Conservation (phyloP, 2,888 invertebrate genomes). For the Drosophila barbarae region DNA sequence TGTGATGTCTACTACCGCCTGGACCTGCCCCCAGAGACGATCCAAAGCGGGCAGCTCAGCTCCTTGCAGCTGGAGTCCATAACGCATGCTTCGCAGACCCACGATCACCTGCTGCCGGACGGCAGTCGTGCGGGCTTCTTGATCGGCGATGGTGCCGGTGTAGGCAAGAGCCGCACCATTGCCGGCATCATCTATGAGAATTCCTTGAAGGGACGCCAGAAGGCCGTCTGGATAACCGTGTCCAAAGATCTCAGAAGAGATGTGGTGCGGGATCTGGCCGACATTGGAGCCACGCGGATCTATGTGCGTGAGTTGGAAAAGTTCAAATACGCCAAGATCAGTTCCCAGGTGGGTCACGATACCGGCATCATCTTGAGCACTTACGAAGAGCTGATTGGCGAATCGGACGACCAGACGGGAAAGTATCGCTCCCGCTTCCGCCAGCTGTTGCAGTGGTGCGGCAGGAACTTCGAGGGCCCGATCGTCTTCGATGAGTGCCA, state of each 20-base stretch:
- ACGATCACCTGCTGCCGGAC: slow-evolving; percentile 93
- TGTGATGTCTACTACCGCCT: slow-evolving; percentile 94
- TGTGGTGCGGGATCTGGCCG: slow-evolving; percentile 95
- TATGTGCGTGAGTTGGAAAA: slow-evolving; percentile 94
- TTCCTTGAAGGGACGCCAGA: slow-evolving; percentile 93
- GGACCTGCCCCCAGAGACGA: slow-evolving; percentile 90
- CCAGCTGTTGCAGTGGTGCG: slow-evolving; percentile 98
- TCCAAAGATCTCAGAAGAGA: slow-evolving; percentile 99
- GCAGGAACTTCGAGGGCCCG: slow-evolving; percentile 96
- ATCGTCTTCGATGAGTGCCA: slow-evolving; percentile 99
- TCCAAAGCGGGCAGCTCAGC: slow-evolving; percentile 92
- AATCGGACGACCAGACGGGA: slow-evolving; percentile 87
- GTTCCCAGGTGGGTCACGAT: slow-evolving; percentile 93
- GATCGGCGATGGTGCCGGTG: slow-evolving; percentile 98
- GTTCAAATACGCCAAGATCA: slow-evolving; percentile 98
- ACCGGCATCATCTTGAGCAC: slow-evolving; percentile 98
- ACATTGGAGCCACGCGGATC: slow-evolving; percentile 95
- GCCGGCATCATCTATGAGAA: slow-evolving; percentile 99
- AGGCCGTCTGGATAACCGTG: slow-evolving; percentile 98
- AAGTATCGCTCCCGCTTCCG: slow-evolving; percentile 98
- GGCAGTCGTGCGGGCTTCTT: slow-evolving; percentile 96
- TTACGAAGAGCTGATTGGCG: slow-evolving; percentile 98
- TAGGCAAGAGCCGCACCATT: slow-evolving; percentile 98
- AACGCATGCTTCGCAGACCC: slow-evolving; percentile 97
- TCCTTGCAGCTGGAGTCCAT: slow-evolving; percentile 98